These are phyloP conservation scores for Monomorium pharaonis DNA, from an alignment of 1,140 invertebrate genomes.

Conservation along the genomic window DNA sequence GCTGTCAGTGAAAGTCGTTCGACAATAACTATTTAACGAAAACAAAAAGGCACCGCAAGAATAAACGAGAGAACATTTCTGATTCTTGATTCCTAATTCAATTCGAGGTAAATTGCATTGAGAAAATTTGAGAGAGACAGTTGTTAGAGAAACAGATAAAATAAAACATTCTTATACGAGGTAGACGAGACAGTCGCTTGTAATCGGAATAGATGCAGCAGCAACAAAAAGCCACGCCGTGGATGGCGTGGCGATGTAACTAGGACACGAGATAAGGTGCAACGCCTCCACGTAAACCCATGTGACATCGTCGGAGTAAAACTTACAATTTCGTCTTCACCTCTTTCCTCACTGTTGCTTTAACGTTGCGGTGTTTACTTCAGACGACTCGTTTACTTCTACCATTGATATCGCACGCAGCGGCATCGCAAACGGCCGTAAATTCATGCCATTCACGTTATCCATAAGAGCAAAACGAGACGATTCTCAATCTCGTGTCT, in stretches of 20 bases:
- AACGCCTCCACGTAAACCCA: slow-evolving; percentile 67
- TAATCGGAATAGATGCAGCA: slow-evolving; percentile 62
- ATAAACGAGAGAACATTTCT: neutral
- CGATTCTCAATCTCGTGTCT: neutral
- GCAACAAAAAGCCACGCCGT: slow-evolving; percentile 60
- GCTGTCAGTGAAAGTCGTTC: slow-evolving; percentile 52
- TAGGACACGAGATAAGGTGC: slow-evolving; percentile 73
- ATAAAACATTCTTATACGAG: neutral
- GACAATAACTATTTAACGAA: slow-evolving; percentile 58
- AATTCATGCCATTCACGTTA: slow-evolving; percentile 66
- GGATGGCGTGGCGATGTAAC: slow-evolving; percentile 65
- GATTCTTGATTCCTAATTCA: neutral
- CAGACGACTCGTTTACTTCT: slow-evolving; percentile 59
- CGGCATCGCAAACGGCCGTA: slow-evolving; percentile 48
- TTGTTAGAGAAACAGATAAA: neutral
- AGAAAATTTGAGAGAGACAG: neutral
- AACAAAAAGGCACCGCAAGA: neutral
- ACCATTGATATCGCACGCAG: slow-evolving; percentile 67
- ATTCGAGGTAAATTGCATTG: neutral
- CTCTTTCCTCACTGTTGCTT: slow-evolving; percentile 44
- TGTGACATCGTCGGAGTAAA: slow-evolving; percentile 64
- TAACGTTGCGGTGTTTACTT: slow-evolving; percentile 66
- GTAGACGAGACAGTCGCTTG: neutral
- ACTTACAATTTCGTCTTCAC: slow-evolving; percentile 56
- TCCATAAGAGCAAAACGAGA: slow-evolving; percentile 1